Conservation (phyloP, 2,888 invertebrate species). For the Acleris literana region DNA sequence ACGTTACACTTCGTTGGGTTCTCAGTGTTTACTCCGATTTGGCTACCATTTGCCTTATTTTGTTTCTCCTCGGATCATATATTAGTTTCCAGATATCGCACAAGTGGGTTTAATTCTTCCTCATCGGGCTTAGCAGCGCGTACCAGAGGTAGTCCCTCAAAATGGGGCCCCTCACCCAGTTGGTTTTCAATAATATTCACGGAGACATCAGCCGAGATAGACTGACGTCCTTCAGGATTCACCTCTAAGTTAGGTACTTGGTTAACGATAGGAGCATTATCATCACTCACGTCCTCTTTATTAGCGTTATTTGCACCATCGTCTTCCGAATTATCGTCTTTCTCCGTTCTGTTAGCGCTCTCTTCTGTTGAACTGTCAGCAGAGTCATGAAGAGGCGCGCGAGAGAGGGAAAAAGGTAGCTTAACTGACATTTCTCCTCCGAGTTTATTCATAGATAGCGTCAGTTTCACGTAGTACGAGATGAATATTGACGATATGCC, state of each 20-base stretch:
- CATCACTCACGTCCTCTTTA: too few species aligned
- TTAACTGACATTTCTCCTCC: slow-evolving; percentile 91
- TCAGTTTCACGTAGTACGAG: slow-evolving; percentile 95
- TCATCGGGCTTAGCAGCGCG: slow-evolving; percentile 65
- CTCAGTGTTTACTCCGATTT: slow-evolving; percentile 65
- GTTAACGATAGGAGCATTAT: too few species aligned
- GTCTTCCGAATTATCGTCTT: slow-evolving; percentile 46
- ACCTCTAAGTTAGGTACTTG: slow-evolving; percentile 38
- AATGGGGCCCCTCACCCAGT: slow-evolving; percentile 63
- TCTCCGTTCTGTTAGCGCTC: slow-evolving; percentile 68
- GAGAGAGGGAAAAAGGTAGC: slow-evolving; percentile 91
- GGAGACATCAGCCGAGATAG: slow-evolving; percentile 67
- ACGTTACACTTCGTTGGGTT: slow-evolving; percentile 52
- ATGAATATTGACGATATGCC: slow-evolving; percentile 96
- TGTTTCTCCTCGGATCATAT: slow-evolving; percentile 80
- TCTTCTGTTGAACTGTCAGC: slow-evolving; percentile 80
- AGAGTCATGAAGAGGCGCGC: slow-evolving; percentile 87
- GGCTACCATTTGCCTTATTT: slow-evolving; percentile 51
- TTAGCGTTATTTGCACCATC: slow-evolving; percentile 56
- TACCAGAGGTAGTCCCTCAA: slow-evolving; percentile 66
- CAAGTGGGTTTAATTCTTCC: slow-evolving; percentile 77
- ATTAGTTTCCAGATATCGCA: slow-evolving; percentile 76
- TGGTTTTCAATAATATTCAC: slow-evolving; percentile 75
- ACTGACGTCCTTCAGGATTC: slow-evolving; percentile 63
- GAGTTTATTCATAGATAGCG: slow-evolving; percentile 90